Conservation (phyloP, 2,113 vertebrate species). For the Tyrannus savana region DNA sequence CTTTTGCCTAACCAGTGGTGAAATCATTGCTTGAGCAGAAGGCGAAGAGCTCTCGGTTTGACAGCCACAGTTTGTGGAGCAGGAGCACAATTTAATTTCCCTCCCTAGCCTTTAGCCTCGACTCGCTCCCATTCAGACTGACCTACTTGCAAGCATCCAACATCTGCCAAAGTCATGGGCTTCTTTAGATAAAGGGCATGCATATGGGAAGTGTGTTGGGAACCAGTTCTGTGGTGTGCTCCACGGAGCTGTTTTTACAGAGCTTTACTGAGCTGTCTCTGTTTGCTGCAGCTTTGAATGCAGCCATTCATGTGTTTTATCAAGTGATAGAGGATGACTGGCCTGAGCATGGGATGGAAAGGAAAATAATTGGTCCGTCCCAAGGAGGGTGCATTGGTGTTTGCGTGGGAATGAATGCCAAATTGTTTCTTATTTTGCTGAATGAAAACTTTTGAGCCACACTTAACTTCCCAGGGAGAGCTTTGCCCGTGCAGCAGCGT, state of each 20-base stretch:
- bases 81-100: constrained; percentile 20
- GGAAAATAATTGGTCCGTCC: constrained; percentile 50
- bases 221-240: not conserved
- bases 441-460: constrained; percentile 17
- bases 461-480: not conserved
- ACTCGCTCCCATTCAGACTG: not conserved
- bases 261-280: constrained; percentile 19
- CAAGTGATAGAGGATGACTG: constrained; percentile 17
- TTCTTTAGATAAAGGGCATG: not conserved
- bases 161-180: constrained; percentile 48
- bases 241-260: not conserved
- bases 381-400: not conserved
- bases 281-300: constrained; percentile 30
- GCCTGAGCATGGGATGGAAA: constrained; percentile 26
- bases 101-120: constrained; percentile 15
- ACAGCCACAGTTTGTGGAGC: not conserved
- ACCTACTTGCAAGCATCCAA: constrained; percentile 62
- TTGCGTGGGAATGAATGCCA: constrained; percentile 36
- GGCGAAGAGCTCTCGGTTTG: not conserved
- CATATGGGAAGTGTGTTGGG: not conserved
- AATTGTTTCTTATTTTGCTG: constrained; percentile 41
- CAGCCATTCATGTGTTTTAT: constrained; percentile 31
- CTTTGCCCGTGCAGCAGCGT: not conserved
- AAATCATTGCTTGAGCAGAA: not conserved
- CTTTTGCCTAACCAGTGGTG: not conserved